phyloP scores from a whole-genome alignment of 2,113 vertebrate species.

The Ascaphus truei region DNA sequence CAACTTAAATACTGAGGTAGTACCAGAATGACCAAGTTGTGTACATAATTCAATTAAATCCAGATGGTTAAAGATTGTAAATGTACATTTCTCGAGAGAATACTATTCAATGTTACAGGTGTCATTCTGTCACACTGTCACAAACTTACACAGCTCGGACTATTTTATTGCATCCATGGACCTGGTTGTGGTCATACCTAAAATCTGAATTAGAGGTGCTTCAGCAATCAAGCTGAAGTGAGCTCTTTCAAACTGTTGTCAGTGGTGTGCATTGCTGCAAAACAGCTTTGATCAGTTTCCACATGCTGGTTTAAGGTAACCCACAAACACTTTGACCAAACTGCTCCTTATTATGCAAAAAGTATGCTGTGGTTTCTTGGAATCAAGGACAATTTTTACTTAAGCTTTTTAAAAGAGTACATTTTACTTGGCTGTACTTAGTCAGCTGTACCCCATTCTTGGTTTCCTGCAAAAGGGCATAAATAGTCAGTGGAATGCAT shows the following conservation, averaged over 20 bases:
- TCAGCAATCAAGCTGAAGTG: background rate
- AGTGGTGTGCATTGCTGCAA: constrained; percentile 42
- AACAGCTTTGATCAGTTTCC: constrained; percentile 67
- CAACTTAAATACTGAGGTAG: too few relatives aligned
- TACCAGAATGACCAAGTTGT: too few relatives aligned
- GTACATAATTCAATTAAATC: background rate
- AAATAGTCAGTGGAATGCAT: background rate
- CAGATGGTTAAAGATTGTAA: too few relatives aligned
- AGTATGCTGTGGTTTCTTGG: constrained; percentile 44
- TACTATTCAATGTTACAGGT: background rate
- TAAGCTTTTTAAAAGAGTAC: constrained; percentile 49
- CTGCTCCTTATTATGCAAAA: constrained; percentile 63
- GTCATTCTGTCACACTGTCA: background rate
- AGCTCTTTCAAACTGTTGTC: background rate
- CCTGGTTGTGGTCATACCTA: background rate
- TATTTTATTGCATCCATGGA: background rate
- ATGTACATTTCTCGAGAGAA: too few relatives aligned
- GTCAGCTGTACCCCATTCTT: constrained; percentile 47
- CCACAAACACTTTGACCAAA: constrained; percentile 57
- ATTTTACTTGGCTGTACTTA: constrained; percentile 53
- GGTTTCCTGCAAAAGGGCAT: constrained; percentile 27
- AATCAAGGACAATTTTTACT: constrained; percentile 55
- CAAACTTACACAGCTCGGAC: background rate
- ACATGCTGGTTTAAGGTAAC: constrained; percentile 48
- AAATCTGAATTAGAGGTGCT: background rate